Base-by-base conservation (phyloP, 2,113 vertebrate genomes). In the Festucalex cinctus region DNA sequence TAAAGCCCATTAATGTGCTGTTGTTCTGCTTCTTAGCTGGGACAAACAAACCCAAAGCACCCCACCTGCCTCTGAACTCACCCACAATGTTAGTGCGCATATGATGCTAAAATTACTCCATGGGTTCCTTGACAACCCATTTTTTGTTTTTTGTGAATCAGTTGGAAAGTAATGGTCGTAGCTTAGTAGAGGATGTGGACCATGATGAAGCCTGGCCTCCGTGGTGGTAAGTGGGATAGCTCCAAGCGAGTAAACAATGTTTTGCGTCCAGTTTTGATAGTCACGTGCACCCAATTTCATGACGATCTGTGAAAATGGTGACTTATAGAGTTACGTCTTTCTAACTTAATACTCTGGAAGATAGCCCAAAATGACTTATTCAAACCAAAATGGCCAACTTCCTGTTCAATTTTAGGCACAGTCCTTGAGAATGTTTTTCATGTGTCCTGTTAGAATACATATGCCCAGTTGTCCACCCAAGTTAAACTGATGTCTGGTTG, bases 1-100 rank as follows among this genome's bases (percentile, higher is more conserved):
- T 70, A 79, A 85, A 87, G 83, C 83, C 84, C 79, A 81, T 87
- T 85, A 85, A 26, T 76, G 73, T 58, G 75, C 58, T n/a, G 66
- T 69, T 72, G 79, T 71, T 60, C 74, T 75, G 83, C 79, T 66
- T 83, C 76, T 84, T 70, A 78, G 46, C 73, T 3, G 69, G 79
- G 78, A 75, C 73, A 44, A 75, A 72, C 64, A 69, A 70, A 79
- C 67, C 61, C 1, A 37, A 67, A 60, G 49, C 64, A 65, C 28
- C 66, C 57, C 54, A 49, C 56, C 20, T 58, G 39, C 54, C 41
- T 20, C 24, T 0, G 1, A 59, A 12, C 61, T 69, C 68, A 48
- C 63, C 46, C 58, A 61, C 0, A 16, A 13, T 17, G 63, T 59
- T 62, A 43, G 73, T 66, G 24, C 12, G 2, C 26, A 43, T 56